phyloP scores from a whole-genome alignment of 2,113 vertebrate genomes.

The Otis tarda region DNA sequence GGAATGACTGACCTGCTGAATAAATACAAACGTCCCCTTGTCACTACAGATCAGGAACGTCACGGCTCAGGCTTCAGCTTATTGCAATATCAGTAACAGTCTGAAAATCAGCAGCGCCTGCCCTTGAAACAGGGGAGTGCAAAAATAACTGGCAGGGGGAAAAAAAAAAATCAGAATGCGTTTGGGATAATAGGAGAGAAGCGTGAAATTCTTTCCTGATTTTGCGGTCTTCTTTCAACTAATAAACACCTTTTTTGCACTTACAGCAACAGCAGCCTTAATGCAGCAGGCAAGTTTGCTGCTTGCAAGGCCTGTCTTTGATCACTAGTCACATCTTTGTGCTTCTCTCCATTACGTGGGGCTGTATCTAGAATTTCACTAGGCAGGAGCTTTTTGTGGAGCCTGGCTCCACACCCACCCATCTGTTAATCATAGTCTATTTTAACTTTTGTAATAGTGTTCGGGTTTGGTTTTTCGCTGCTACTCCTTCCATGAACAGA shows the following conservation, averaged over 20 bases:
- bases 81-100: not conserved
- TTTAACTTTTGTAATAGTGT: slow-evolving; percentile 71
- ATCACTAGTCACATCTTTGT: not conserved
- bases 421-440: slow-evolving; percentile 71
- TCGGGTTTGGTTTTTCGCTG: slow-evolving; percentile 70
- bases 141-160: not conserved
- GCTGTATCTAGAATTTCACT: not conserved
- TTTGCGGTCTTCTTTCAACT: not conserved
- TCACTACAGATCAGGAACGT: not conserved
- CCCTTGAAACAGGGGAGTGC: not conserved
- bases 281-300: not conserved
- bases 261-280: not conserved
- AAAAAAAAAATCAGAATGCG: not conserved
- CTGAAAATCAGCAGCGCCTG: not conserved
- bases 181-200: not conserved
- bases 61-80: not conserved
- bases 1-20: not conserved
- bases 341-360: not conserved
- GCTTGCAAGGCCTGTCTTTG: not conserved
- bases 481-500: slow-evolving; percentile 81
- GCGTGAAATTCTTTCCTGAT: not conserved
- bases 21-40: not conserved
- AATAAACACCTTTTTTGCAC: not conserved
- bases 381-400: not conserved
- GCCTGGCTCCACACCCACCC: not conserved